These are phyloP conservation scores for Anhinga anhinga DNA, from an alignment of 2,113 vertebrate genomes.

Conservation along the genomic window DNA sequence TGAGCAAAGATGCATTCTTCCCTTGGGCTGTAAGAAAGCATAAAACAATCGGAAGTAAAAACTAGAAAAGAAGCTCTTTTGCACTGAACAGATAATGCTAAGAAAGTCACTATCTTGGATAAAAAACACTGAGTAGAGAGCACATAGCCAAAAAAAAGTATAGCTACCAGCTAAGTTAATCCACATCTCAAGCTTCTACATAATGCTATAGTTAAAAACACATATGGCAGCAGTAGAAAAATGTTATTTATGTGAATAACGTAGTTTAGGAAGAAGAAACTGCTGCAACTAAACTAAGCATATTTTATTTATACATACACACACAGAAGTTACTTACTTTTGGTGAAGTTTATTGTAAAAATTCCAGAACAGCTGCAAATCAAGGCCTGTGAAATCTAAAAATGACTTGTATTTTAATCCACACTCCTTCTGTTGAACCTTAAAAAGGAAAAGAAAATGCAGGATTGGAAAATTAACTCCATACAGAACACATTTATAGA, in stretches of 20 bases:
- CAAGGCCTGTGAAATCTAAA: constrained; percentile 89
- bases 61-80: neutral
- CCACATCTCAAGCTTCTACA: neutral
- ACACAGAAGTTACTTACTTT: constrained; percentile 80
- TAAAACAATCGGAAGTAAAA: neutral
- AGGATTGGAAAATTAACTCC: constrained; percentile 7
- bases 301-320: neutral
- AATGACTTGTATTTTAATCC: constrained; percentile 87
- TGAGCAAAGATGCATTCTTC: constrained; percentile 87
- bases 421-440: constrained; percentile 85
- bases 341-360: constrained; percentile 92
- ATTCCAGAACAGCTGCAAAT: constrained; percentile 89
- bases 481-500: neutral
- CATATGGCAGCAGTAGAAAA: neutral
- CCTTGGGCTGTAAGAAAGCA: constrained; percentile 74
- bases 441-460: constrained; percentile 23
- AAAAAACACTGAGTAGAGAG: neutral
- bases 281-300: neutral
- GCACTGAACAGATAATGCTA: neutral
- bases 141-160: neutral
- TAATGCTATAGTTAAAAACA: neutral
- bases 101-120: neutral
- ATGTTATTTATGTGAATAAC: neutral
- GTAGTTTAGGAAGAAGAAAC: neutral
- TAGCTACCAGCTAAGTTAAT: neutral